Evolutionary conservation across 2,888 invertebrate genomes (phyloP).

Genomic region (Augiades crinisus): DNA sequence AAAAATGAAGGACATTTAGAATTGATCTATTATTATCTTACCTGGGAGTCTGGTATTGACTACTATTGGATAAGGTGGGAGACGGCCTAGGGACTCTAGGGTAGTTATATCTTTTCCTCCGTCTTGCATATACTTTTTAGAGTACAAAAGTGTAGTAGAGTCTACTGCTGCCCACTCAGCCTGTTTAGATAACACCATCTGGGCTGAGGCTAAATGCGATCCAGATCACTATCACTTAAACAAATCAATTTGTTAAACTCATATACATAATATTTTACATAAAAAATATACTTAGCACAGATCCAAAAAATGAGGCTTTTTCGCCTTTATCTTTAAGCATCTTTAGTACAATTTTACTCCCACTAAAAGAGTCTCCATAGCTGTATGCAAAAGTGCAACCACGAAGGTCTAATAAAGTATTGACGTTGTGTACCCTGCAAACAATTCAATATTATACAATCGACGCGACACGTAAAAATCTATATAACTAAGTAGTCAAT

Average conservation of each 20-base stretch:
- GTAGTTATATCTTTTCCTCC: conserved; percentile 78
- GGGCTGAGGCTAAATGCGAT: conserved; percentile 82
- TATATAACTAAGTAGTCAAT: conserved; percentile 52
- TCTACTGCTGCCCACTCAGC: conserved; percentile 85
- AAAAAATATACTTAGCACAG: conserved; percentile 65
- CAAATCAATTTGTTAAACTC: neutral
- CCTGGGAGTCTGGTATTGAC: conserved; percentile 81
- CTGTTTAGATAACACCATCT: conserved; percentile 82
- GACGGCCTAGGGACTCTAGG: conserved; percentile 83
- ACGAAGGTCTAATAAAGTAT: conserved; percentile 78
- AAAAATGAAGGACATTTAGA: conserved; percentile 18
- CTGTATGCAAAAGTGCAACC: conserved; percentile 81
- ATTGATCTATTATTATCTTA: conserved; percentile 40
- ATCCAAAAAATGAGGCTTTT: conserved; percentile 83
- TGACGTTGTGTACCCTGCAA: conserved; percentile 78
- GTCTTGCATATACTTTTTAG: conserved; percentile 79
- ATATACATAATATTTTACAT: neutral
- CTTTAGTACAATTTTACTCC: conserved; percentile 76
- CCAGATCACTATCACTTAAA: conserved; percentile 57
- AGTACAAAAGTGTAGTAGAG: conserved; percentile 79
- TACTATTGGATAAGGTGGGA: conserved; percentile 85
- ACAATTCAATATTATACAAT: conserved; percentile 25
- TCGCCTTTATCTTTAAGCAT: conserved; percentile 79
- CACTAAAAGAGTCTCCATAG: conserved; percentile 77
- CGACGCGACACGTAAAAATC: conserved; percentile 24